phyloP scores from a whole-genome alignment of 2,888 invertebrate species.

The Sinohyriopsis cumingii region DNA sequence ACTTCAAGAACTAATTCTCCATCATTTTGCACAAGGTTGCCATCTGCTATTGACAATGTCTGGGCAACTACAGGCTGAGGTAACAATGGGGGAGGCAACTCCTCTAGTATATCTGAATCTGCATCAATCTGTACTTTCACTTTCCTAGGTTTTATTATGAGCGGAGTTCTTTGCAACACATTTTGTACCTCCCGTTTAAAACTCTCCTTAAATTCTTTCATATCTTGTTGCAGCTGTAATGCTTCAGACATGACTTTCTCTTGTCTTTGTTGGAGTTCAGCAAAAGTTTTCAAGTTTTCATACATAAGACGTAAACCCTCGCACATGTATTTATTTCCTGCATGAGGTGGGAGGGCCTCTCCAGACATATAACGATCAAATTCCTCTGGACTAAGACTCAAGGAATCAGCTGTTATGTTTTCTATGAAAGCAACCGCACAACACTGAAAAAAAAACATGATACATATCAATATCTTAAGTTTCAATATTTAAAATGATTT shows the following conservation, averaged over 20 bases:
- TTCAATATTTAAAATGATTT: neutral
- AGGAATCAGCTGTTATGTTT: conserved; percentile 92
- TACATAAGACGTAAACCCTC: conserved; percentile 85
- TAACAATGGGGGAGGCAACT: conserved; percentile 76
- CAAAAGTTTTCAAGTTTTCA: conserved; percentile 83
- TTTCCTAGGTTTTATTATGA: conserved; percentile 65
- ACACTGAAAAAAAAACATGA: conserved; percentile 78
- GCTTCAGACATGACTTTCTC: conserved; percentile 79
- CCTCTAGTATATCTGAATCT: conserved; percentile 75
- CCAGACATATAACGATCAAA: conserved; percentile 96
- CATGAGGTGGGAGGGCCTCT: conserved; percentile 87
- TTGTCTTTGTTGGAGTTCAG: conserved; percentile 80
- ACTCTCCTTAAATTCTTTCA: conserved; percentile 83
- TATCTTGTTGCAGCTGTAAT: conserved; percentile 79
- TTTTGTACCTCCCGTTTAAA: conserved; percentile 82
- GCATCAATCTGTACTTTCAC: conserved; percentile 78
- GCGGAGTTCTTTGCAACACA: conserved; percentile 83
- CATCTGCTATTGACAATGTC: neutral
- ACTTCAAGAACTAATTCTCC: too few relatives aligned
- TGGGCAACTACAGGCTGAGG: conserved; percentile 61
- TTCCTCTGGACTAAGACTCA: conserved; percentile 92
- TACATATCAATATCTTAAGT: neutral
- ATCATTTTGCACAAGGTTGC: too few relatives aligned
- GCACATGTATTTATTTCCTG: conserved; percentile 78
- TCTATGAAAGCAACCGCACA: conserved; percentile 99